These are phyloP conservation scores for Telmatherina bonti DNA, from an alignment of 2,797 vertebrate species.

Conservation along the genomic window DNA sequence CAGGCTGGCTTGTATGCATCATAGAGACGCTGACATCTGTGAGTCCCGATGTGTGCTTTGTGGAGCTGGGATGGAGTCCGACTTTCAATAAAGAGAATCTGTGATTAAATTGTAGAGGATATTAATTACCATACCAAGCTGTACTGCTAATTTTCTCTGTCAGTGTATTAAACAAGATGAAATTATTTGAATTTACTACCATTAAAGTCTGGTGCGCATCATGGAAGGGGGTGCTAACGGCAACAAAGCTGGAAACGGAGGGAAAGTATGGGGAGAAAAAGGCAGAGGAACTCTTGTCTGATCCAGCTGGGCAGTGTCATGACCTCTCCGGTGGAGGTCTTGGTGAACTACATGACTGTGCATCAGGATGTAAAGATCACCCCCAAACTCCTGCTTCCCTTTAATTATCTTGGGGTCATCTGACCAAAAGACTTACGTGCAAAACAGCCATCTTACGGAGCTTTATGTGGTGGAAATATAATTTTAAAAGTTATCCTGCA, in stretches of 20 bases:
- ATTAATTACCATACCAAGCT: conserved; percentile 55
- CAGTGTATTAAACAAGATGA: conserved; percentile 32
- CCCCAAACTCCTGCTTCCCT: conserved; percentile 20
- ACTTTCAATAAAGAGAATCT: conserved; percentile 38
- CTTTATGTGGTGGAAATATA: conserved; percentile 16
- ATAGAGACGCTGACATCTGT: conserved; percentile 61
- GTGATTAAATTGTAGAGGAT: conserved; percentile 51
- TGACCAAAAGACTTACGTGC: conserved; percentile 35
- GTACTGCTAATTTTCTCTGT: conserved; percentile 36
- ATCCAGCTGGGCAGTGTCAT: conserved; percentile 48
- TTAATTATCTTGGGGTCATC: conserved; percentile 63
- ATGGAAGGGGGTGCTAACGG: conserved; percentile 20
- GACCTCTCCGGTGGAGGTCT: conserved; percentile 48
- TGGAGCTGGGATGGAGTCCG: conserved; percentile 7
- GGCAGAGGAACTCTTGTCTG: conserved; percentile 53
- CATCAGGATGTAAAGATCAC: conserved; percentile 62
- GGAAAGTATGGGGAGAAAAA: conserved; percentile 41
- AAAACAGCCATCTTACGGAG: conserved; percentile 26
- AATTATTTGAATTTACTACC: conserved; percentile 34
- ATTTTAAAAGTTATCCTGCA: neutral
- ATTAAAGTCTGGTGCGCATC: conserved; percentile 38
- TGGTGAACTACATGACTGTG: conserved; percentile 45
- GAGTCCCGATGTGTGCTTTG: conserved; percentile 47
- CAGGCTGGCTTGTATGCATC: conserved; percentile 63
- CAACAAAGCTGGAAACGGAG: conserved; percentile 30